Percentiles rank a stretch among this genome's conserved stretches.
These are phyloP conservation scores for Climacteris rufus DNA, from an alignment of 2,113 vertebrate genomes.

Conservation along the genomic window DNA sequence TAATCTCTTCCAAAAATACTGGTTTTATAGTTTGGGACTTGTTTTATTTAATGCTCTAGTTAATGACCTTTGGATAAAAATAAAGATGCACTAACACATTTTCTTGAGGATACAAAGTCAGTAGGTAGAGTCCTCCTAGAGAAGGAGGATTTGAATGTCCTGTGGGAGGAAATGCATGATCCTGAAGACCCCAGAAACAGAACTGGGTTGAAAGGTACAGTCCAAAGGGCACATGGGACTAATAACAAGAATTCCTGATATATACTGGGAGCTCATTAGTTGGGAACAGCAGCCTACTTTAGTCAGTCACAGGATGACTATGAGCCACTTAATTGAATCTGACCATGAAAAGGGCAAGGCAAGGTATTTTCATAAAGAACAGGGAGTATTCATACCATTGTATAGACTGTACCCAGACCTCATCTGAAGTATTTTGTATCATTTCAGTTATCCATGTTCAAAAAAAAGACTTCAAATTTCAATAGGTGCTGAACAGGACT, in stretches of 20 bases:
- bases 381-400: neutral
- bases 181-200: neutral
- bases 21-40: neutral
- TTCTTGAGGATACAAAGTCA: neutral
- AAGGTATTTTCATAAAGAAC: neutral
- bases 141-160: neutral
- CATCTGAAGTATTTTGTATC: neutral
- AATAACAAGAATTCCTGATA: neutral
- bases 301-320: neutral
- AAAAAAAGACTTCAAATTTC: neutral
- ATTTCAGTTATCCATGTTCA: neutral
- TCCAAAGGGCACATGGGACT: neutral
- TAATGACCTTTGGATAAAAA: neutral
- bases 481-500: neutral
- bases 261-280: constrained; percentile 20
- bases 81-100: neutral
- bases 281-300: constrained; percentile 21
- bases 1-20: neutral
- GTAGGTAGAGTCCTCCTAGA: neutral
- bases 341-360: constrained; percentile 24
- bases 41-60: neutral
- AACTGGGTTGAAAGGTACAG: neutral
- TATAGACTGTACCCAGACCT: neutral
- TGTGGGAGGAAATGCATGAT: neutral
- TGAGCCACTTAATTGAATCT: constrained; percentile 7